Base-by-base conservation (phyloP, 2,888 invertebrate species). In the Ennomos erosarius region DNA sequence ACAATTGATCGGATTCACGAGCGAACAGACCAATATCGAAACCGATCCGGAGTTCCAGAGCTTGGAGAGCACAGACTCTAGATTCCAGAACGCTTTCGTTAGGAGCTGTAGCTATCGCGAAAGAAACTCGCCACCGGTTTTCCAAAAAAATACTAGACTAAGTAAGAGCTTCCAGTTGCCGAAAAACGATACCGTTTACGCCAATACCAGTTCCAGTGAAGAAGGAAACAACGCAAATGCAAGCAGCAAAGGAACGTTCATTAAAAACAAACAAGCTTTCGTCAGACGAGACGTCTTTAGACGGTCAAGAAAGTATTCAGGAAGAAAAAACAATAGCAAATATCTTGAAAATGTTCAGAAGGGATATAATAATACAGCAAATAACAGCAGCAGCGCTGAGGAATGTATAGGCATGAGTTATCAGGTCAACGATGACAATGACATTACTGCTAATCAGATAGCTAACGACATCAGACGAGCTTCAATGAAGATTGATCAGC, bases 211-310 rank as follows among this genome's bases (percentile, higher is more conserved):
- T 74, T 93, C 92, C 8, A 92, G 92, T 71, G 93, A 93, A 76
- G 93, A 93, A 71, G 91, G 90, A 9, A 92, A 88, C 67, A 88
- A 80, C 68, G 83, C 75, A 45, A 92, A 81, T 65, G 76, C 78
- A 34, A 77, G 85, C 40, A 85, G 82, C 71, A 92, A 92, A 63
- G 90, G 94, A 48, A 93, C 94, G 33, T 94, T 93, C 63, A 93
- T 94, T 47, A 94, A 94, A 80, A 93, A 93, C 59, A 94, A 94
- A 73, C 92, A 94, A 72, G 93, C 89, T 3, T 93, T 93, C 64
- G 87, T 90, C 0, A 79, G 93, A 63, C 79, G 92, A 73, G 93
- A 93, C 56, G 92, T 93, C 3, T 92, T 92, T 59, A 85, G 93
- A 66, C 82, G 93, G 62, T 93, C 93, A 9, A 85, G 92, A 64